phyloP scores from a whole-genome alignment of 2,797 vertebrate species.

The Myotis findleyi region DNA sequence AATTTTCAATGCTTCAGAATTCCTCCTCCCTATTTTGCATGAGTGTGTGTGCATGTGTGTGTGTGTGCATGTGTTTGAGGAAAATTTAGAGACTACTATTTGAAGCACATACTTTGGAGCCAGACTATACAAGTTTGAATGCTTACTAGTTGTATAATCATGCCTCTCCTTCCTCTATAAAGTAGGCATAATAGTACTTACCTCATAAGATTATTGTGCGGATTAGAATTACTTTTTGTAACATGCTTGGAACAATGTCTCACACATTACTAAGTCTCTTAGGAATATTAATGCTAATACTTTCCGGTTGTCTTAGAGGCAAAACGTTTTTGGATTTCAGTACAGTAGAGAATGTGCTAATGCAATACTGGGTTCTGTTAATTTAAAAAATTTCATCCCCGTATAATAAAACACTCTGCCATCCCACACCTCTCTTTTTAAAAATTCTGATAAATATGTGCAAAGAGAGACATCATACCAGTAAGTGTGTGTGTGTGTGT shows the following conservation, averaged over 20 bases:
- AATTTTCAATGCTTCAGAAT: not conserved
- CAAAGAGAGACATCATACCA: not conserved
- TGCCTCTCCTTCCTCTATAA: not conserved
- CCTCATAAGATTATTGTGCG: not conserved
- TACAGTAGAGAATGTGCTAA: not conserved
- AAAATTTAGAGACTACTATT: not conserved
- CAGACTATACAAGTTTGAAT: not conserved
- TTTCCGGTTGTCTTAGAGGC: not conserved
- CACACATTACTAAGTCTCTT: not conserved
- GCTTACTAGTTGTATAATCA: not conserved
- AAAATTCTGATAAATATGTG: not conserved
- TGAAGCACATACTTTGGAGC: not conserved
- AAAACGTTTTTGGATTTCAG: not conserved
- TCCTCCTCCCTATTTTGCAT: not conserved
- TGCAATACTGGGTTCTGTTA: not conserved
- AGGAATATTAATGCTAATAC: not conserved
- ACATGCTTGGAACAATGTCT: not conserved
- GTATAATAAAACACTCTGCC: not conserved
- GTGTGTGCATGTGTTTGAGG: not conserved
- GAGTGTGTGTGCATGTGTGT: not conserved
- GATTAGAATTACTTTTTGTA: not conserved
- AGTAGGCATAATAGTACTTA: not conserved
- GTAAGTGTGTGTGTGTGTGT: not conserved
- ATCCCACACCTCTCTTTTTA: accelerated
- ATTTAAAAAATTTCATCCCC: not conserved